These are phyloP conservation scores for Piprites chloris DNA, from an alignment of 2,113 vertebrate species.

Conservation along the genomic window DNA sequence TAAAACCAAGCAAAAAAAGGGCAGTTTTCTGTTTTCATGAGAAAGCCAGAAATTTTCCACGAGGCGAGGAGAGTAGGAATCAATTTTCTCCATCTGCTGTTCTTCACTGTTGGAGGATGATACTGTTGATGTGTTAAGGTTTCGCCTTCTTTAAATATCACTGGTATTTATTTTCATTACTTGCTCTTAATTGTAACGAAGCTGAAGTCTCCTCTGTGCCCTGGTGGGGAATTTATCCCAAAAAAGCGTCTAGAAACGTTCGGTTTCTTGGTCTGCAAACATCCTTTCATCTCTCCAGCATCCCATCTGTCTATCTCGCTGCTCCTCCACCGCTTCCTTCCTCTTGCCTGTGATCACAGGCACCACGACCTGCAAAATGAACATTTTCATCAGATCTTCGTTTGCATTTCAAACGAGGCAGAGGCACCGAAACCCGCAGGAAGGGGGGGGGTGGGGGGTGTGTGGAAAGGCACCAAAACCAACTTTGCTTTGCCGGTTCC, in stretches of 20 bases:
- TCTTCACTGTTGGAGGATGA: neutral
- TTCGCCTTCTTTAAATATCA: slow-evolving; percentile 41
- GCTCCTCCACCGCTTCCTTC: slow-evolving; percentile 35
- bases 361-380: neutral
- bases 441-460: neutral
- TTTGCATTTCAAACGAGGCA: slow-evolving; percentile 57
- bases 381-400: neutral
- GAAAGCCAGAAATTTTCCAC: neutral
- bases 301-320: slow-evolving; percentile 54
- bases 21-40: neutral
- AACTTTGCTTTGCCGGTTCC: neutral
- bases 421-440: neutral
- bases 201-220: slow-evolving; percentile 19
- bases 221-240: slow-evolving; percentile 5
- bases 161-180: slow-evolving; percentile 52
- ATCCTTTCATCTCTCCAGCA: slow-evolving; percentile 39
- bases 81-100: neutral
- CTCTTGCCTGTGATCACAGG: slow-evolving; percentile 38
- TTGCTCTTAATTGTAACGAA: slow-evolving; percentile 18
- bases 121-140: neutral
- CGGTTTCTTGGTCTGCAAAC: neutral
- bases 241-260: neutral
- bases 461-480: neutral
- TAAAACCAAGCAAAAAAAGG: neutral
- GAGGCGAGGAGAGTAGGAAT: neutral